A percentile compares a stretch with the other conserved stretches of the same genome.
These are phyloP conservation scores for Micromussa lordhowensis DNA, from an alignment of 92 coral and sea anemone species.

Conservation along the genomic window DNA sequence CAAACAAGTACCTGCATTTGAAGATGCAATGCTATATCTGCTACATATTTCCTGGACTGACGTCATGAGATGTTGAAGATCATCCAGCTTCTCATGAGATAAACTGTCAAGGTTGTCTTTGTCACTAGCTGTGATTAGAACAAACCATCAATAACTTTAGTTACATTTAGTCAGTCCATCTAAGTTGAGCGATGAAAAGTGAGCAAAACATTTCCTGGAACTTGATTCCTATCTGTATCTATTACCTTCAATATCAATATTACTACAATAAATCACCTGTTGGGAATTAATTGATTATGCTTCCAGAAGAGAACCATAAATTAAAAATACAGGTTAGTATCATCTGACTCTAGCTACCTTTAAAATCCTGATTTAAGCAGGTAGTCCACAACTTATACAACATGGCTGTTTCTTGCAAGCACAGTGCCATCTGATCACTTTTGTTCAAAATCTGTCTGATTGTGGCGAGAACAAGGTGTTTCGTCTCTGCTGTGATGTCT, in stretches of 20 bases:
- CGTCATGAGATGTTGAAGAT: not conserved
- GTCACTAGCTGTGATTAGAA: not conserved
- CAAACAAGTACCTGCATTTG: not conserved
- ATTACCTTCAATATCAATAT: not conserved
- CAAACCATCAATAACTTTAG: too few relatives aligned
- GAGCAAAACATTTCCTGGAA: not conserved
- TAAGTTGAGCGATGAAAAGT: not conserved
- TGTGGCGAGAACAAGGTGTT: conserved; percentile 29
- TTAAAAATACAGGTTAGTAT: not conserved
- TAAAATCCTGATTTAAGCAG: not conserved
- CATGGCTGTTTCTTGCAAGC: conserved; percentile 18
- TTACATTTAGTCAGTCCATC: not conserved
- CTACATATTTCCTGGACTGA: conserved; percentile 15
- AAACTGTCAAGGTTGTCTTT: not conserved
- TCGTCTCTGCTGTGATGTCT: conserved; percentile 38
- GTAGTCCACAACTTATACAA: conserved; percentile 21
- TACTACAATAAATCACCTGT: not conserved
- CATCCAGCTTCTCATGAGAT: conserved; percentile 16
- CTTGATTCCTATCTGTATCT: not conserved
- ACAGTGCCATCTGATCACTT: conserved; percentile 9
- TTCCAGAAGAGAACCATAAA: not conserved
- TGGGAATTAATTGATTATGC: not conserved
- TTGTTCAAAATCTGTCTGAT: conserved; percentile 50
- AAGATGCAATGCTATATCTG: not conserved
- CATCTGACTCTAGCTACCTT: not conserved